Evolutionary conservation across 92 coral and sea anemone genomes (phyloP).

Genomic region (Isaurus tuberculatus): DNA sequence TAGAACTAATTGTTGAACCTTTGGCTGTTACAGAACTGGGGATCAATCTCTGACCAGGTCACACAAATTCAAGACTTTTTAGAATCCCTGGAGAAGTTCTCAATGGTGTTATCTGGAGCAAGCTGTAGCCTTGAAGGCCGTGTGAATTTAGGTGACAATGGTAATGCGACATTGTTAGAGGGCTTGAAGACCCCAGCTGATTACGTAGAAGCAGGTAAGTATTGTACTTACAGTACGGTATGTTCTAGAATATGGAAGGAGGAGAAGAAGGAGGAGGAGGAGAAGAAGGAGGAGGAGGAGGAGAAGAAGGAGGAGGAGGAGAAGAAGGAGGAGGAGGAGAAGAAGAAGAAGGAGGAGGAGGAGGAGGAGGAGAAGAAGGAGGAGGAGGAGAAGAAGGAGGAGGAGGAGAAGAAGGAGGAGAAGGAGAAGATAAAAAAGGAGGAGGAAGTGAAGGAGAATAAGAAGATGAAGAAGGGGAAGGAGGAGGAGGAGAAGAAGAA

Average conservation of each 20-base stretch:
- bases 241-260: not conserved
- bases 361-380: no score
- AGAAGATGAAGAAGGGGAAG: not conserved
- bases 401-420: no score
- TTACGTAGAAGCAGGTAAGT: conserved; percentile 87
- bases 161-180: conserved; percentile 75
- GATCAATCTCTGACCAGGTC: conserved; percentile 84
- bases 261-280: not conserved
- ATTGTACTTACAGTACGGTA: not conserved
- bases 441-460: not conserved
- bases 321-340: no score
- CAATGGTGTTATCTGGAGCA: conserved; percentile 90
- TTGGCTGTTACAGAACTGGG: conserved; percentile 80
- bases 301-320: no score
- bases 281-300: not conserved
- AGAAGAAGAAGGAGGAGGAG: no score
- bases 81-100: conserved; percentile 92
- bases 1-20: not conserved
- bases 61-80: conserved; percentile 94
- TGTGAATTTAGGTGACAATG: conserved; percentile 93
- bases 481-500: not conserved
- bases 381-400: no score
- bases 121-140: conserved; percentile 85
- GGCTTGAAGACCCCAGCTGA: conserved; percentile 89
- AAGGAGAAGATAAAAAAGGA: no score